Base-by-base conservation (phyloP, 2,113 vertebrate species). In the Cyanocitta stelleri region DNA sequence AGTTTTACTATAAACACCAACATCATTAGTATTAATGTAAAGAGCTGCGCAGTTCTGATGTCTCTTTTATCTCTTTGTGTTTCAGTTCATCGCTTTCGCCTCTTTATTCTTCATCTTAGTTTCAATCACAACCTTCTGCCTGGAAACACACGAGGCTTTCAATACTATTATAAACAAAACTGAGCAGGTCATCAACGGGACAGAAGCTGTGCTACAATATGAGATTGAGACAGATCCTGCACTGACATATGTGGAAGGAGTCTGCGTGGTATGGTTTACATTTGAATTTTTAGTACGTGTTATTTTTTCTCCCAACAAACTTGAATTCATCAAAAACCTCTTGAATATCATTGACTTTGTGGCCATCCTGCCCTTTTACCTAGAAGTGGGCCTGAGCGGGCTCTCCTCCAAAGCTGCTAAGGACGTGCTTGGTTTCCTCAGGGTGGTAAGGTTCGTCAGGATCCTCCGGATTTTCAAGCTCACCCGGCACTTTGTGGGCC, bases 271-370 rank as follows among this genome's bases (percentile, higher is more conserved):
- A 56, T 99, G 99, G 99, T 99, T 99, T 98, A 99, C 99, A 84
- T 99, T 99, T 71, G 99, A 99, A 97, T 99, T 99, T 98, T 98
- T 99, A 97, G 99, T 99, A 68, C 99, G 99, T 24, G 98, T 99
- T 83, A 92, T 98, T 81, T 99, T 99, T 98, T 99, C 99, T 95
- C 99, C 99, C 32, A 99, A 99, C 97, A 99, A 99, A 98, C 95
- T 99, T 98, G 99, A 99, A 97, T 99, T 99, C 95, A 16, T 99
- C 95, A 99, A 99, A 97, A 99, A 99, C 39, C 98, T 99, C 58
- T 98, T 99, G 94, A 99, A 99, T 96, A 99, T 99, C 91, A 99
- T 99, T 87, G 99, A 99, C 98, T 99, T 99, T 81, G 99, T 99
- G 97, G 99, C 99, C 68, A 99, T 99, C 89, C 94, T 99, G 54